Conservation (phyloP, 2,888 invertebrate genomes). For the Drosophila glabriapex region DNA sequence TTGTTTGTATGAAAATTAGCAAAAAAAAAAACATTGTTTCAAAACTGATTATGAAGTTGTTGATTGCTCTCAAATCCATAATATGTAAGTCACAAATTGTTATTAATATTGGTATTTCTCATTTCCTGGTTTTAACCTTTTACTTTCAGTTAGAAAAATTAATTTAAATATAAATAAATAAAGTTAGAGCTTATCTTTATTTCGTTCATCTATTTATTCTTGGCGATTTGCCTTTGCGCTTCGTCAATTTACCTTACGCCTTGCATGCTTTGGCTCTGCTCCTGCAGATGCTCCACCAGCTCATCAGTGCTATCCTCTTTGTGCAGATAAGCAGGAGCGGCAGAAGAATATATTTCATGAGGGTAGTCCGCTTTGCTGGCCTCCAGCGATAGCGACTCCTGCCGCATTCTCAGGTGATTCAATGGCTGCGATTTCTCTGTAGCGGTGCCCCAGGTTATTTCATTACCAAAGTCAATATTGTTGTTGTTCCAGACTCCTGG, state of each 20-base stretch:
- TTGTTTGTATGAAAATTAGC: background rate
- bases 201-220: constrained; percentile 21
- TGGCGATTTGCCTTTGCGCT: constrained; percentile 45
- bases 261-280: constrained; percentile 55
- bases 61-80: background rate
- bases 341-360: constrained; percentile 34
- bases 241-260: constrained; percentile 79
- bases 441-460: constrained; percentile 72
- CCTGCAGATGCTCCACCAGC: constrained; percentile 34
- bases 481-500: constrained; percentile 27
- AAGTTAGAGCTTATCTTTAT: constrained; percentile 1
- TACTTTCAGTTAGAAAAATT: constrained; percentile 3
- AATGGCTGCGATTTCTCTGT: constrained; percentile 72
- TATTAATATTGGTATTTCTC: constrained; percentile 14
- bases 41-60: background rate
- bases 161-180: background rate
- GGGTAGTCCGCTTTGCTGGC: constrained; percentile 14
- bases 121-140: background rate
- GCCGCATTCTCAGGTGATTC: constrained; percentile 60
- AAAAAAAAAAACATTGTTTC: background rate
- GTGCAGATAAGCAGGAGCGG: constrained; percentile 29
- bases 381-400: constrained; percentile 11
- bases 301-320: constrained; percentile 40
- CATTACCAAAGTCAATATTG: constrained; percentile 77
- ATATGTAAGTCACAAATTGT: background rate